Conservation (phyloP, 2,113 vertebrate species). For the Chunga burmeisteri region DNA sequence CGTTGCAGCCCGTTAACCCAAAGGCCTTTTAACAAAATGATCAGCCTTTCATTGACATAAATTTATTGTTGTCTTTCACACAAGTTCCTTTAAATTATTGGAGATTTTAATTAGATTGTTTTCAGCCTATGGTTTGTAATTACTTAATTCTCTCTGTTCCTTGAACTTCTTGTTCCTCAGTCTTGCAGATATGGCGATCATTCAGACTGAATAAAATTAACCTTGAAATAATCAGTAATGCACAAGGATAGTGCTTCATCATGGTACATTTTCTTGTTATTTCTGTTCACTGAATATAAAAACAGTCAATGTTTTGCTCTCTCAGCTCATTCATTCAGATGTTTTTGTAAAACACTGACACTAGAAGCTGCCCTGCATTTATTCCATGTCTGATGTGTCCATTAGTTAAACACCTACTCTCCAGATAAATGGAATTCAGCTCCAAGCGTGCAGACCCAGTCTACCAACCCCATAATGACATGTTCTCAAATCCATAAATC, state of each 20-base stretch:
- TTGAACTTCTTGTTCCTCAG: neutral
- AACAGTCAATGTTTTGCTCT: neutral
- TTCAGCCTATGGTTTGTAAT: neutral
- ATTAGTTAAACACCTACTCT: constrained; percentile 42
- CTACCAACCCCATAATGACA: neutral
- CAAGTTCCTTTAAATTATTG: neutral
- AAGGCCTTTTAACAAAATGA: neutral
- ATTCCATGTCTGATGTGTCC: neutral
- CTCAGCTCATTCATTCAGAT: constrained; percentile 14
- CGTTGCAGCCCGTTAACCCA: neutral
- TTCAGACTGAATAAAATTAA: neutral
- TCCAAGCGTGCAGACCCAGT: neutral
- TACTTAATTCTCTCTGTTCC: neutral
- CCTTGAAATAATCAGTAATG: neutral
- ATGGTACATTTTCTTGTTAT: neutral
- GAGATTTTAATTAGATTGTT: neutral
- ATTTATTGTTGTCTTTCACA: neutral
- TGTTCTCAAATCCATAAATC: neutral
- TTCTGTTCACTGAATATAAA: constrained; percentile 17
- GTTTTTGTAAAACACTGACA: constrained; percentile 14
- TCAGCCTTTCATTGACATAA: neutral
- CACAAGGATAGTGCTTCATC: neutral
- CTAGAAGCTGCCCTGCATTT: constrained; percentile 15
- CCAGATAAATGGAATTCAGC: constrained; percentile 28
- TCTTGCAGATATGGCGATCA: accelerated